Evolutionary conservation across 2,888 invertebrate species (phyloP).

Genomic region (Incurvaria masculella): DNA sequence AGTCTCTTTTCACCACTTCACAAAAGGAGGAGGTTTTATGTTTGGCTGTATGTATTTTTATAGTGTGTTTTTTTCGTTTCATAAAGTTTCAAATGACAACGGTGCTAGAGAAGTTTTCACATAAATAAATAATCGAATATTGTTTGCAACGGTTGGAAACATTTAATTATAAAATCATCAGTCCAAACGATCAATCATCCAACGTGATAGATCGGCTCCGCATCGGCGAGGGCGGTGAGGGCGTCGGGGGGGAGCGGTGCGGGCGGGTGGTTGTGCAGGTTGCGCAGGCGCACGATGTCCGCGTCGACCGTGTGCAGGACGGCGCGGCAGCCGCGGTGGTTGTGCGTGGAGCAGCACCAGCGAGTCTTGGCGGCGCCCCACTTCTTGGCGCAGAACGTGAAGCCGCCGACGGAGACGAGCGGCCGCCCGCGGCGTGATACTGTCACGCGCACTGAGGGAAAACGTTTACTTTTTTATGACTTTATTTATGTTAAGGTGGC

Average conservation of each 20-base stretch:
- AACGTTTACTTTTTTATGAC: too few relatives aligned
- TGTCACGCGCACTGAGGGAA: conserved; percentile 18
- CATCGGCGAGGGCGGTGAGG: neutral
- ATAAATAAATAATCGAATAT: too few relatives aligned
- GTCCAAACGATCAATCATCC: too few relatives aligned
- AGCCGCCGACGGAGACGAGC: conserved; percentile 9
- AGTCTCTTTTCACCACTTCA: too few relatives aligned
- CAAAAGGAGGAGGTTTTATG: too few relatives aligned
- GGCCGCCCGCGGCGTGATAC: conserved; percentile 11
- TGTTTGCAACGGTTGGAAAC: too few relatives aligned
- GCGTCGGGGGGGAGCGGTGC: neutral
- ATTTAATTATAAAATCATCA: too few relatives aligned
- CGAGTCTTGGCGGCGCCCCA: conserved; percentile 6
- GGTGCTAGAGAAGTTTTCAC: too few relatives aligned
- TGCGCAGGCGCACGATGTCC: conserved; percentile 16
- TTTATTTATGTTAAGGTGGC: too few relatives aligned
- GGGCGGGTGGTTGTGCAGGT: conserved; percentile 7
- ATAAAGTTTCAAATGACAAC: too few relatives aligned
- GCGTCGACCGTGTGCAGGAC: conserved; percentile 17
- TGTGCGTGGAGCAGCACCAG: conserved; percentile 22
- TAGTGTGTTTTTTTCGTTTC: too few relatives aligned
- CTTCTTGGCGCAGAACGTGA: conserved; percentile 11
- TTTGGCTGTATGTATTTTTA: too few relatives aligned
- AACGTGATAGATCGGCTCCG: neutral
- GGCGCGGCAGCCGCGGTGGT: conserved; percentile 22